These are phyloP conservation scores for Dasyornis broadbenti DNA, from an alignment of 2,113 vertebrate genomes.

Conservation along the genomic window DNA sequence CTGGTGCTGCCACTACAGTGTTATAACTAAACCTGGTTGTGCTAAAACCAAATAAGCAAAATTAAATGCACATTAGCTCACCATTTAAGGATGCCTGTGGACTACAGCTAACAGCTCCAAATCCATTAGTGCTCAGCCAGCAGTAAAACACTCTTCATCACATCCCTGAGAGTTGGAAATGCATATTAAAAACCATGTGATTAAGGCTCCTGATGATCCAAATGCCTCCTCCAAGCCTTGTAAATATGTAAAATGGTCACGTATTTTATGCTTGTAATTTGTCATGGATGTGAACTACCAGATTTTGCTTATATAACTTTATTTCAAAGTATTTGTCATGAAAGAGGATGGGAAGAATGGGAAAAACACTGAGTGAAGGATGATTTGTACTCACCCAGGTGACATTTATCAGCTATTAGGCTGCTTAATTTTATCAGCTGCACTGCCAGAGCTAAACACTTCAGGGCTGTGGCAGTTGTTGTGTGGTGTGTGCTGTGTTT, in stretches of 20 bases:
- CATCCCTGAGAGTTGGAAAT: background rate
- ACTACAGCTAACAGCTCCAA: background rate
- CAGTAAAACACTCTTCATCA: conserved; percentile 26
- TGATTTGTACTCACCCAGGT: background rate
- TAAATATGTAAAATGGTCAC: background rate
- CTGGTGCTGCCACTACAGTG: background rate
- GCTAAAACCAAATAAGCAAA: background rate
- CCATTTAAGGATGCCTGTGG: background rate
- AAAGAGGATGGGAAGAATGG: background rate
- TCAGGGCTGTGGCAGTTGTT: background rate
- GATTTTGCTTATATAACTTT: background rate
- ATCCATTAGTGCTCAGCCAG: conserved; percentile 24
- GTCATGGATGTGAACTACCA: background rate
- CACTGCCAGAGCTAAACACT: background rate
- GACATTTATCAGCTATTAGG: background rate
- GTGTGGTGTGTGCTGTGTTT: background rate
- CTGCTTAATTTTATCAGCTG: background rate
- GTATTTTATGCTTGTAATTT: background rate
- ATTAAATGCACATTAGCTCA: background rate
- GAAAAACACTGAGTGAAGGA: background rate
- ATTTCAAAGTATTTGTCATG: background rate
- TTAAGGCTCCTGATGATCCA: background rate
- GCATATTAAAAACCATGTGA: background rate
- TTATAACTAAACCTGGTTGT: background rate
- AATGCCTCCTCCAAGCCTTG: background rate